Base-by-base conservation (phyloP, 2,888 invertebrate genomes). In the Orchestes rusci region DNA sequence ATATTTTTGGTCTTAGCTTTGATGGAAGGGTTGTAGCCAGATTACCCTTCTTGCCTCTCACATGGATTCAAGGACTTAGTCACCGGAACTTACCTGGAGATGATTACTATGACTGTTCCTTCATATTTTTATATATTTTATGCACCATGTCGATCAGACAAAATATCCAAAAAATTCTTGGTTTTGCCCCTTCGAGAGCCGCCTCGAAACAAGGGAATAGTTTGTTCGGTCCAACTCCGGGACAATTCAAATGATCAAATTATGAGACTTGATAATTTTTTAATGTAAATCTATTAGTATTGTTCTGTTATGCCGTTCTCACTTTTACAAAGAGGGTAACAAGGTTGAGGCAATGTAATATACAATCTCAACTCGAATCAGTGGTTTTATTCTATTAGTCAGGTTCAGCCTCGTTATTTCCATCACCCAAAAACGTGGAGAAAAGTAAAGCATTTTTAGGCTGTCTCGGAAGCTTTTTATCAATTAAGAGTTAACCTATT, bases 131-230 rank as follows among this genome's bases (percentile, higher is more conserved):
- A 43, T 99, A 99, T 69, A 96, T 99, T 63, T 74, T 99, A 40
- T 99, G 97, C 70, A 99, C 99, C 19, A 99, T 99, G 99, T 96
- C 96, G 34, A 96, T 99, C 53, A 81, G 87, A 36, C 84, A 97
- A 81, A 99, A 99, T 66, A 92, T 96, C 52, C 97, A 99, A 70
- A 99, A 99, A 66, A 66, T 97, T 43, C 72, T 99, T 33, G 96
- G 96, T 40, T 94, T 99, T 70, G 94, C 97, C 0, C 97, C 97
- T 37, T 96, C 96, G 1, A 76, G 97, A 61, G 93, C 95, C 17
- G 96, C 96, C 37, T 93, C 88, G 51, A 95, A 96, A 69, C 97
- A 97, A 70, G 85, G 89, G 42, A 88, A 88, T 36, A 83, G 85
- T 48, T 72, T 92, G 40, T 92, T 92, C 71, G 86, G 84, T 16